Conservation (phyloP, 2,888 invertebrate genomes). For the Hyles lineata region DNA sequence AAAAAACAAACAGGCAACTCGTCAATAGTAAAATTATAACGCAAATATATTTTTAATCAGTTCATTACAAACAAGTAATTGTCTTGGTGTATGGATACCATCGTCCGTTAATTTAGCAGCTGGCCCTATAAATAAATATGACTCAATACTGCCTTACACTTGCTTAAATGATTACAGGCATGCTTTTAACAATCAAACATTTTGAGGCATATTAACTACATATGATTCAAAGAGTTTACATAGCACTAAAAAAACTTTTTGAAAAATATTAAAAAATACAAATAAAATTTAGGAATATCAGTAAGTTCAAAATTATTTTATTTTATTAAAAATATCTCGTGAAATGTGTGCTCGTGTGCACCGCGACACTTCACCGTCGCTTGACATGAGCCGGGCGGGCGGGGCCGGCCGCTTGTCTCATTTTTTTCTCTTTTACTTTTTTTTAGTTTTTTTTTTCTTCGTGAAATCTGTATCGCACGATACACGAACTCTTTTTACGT, state of each 20-base stretch:
- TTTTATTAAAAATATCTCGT: constrained; percentile 38
- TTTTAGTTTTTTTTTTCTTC: constrained; percentile 58
- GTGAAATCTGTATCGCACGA: constrained; percentile 78
- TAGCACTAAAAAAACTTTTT: not conserved
- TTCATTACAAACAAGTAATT: no score
- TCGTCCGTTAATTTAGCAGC: no score
- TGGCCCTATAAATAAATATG: no score
- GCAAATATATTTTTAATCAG: no score
- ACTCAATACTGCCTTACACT: no score
- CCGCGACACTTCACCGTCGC: constrained; percentile 42
- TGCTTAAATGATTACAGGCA: no score
- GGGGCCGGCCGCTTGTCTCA: constrained; percentile 56
- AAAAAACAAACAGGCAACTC: no score
- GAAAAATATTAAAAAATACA: not conserved
- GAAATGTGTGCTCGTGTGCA: constrained; percentile 46
- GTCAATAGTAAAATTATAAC: no score
- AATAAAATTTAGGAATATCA: not conserved
- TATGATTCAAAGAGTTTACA: not conserved
- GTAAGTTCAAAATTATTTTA: not conserved
- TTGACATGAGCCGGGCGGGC: constrained; percentile 68
- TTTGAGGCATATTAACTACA: not conserved
- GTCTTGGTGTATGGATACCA: no score
- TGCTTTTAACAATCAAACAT: no score
- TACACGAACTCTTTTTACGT: constrained; percentile 64
- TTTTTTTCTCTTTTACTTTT: constrained; percentile 52